Base-by-base conservation (phyloP, 2,888 invertebrate genomes). In the Zhuqinia jingwanae region DNA sequence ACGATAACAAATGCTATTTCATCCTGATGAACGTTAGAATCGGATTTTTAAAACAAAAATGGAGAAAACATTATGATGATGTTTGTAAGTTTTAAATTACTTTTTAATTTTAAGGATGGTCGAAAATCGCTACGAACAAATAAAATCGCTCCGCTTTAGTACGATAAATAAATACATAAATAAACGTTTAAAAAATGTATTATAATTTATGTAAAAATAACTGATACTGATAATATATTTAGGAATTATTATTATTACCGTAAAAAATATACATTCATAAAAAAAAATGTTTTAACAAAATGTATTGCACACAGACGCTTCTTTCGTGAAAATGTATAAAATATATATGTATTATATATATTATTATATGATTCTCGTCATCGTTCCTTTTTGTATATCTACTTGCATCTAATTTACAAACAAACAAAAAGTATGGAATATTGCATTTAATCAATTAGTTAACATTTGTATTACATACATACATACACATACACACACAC, bases 51-150 rank as follows among this genome's bases (percentile, higher is more conserved):
- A n/a, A 58, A 58, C 10, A 63, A 25, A 22, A 11, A n/a, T 15
- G 42, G 15, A 68, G 11, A 15, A 20, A 68, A 17, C 20, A 68
- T 68, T 10, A 68, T 20, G 56, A 20, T 56, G 68, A 68, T 45
- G 68, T n/a, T n/a, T n/a, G n/a, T n/a, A n/a, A 68, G 45, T 68
- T 68, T 68, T 68, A 68, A 65, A 68, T 36, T 36, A 73, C 25
- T 73, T 47, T 50, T 45, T 36, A 36, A 25, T 60, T 42, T 15
- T 78, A 78, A 76, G 56, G 45, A 73, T 60, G 42, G 60, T 73
- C 73, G 73, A 70, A 80, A 76, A 76, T 78, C 81, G 81, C 81
- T 81, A 27, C 81, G 60, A 70, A 63, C 53, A 65, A 70, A 68
- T n/a, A 60, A 58, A 60, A 50, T 50, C 73, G 73, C 73, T 56